Percentiles rank a stretch among this genome's conserved stretches.
Evolutionary conservation across 1,140 invertebrate genomes (phyloP).

Genomic region (Radopholus similis): DNA sequence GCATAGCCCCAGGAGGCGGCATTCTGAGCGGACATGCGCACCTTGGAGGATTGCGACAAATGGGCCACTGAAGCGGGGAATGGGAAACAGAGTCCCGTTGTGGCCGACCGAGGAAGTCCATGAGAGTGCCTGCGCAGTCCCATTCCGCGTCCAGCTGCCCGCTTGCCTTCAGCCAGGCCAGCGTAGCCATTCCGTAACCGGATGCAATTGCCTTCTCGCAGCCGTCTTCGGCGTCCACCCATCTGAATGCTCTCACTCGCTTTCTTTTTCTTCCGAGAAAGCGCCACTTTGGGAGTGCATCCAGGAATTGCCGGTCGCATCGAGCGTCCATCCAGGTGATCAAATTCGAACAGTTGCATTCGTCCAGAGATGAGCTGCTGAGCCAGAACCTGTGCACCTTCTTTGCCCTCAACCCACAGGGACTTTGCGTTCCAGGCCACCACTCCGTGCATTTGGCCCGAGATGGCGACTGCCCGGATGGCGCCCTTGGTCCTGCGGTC

Average conservation of each 20-base stretch:
- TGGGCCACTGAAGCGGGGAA: background rate
- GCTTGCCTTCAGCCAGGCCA: conserved; percentile 18
- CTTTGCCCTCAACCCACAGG: background rate
- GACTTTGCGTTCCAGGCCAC: conserved; percentile 19
- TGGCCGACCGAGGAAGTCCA: conserved; percentile 15
- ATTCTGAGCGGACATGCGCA: conserved; percentile 23
- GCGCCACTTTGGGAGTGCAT: conserved; percentile 20
- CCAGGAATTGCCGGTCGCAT: conserved; percentile 12
- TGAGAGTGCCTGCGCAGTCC: conserved; percentile 27
- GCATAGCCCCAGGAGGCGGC: conserved; percentile 29
- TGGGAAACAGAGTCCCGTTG: background rate
- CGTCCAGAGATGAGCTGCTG: no score
- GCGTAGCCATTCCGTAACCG: conserved; percentile 25
- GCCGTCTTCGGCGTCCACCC: background rate
- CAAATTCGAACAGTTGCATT: conserved; percentile 26
- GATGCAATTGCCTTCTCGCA: conserved; percentile 4
- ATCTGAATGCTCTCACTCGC: background rate
- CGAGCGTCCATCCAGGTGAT: conserved; percentile 28
- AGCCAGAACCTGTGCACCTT: background rate
- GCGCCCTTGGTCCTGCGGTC: background rate
- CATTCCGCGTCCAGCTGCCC: conserved; percentile 6
- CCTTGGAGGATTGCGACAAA: background rate
- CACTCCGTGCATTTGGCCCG: conserved; percentile 27
- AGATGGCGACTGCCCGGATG: background rate
- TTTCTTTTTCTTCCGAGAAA: no score